Percentiles rank a stretch among this genome's conserved stretches.
Conservation (phyloP, 2,888 invertebrate species). For the Bugula neritina region DNA sequence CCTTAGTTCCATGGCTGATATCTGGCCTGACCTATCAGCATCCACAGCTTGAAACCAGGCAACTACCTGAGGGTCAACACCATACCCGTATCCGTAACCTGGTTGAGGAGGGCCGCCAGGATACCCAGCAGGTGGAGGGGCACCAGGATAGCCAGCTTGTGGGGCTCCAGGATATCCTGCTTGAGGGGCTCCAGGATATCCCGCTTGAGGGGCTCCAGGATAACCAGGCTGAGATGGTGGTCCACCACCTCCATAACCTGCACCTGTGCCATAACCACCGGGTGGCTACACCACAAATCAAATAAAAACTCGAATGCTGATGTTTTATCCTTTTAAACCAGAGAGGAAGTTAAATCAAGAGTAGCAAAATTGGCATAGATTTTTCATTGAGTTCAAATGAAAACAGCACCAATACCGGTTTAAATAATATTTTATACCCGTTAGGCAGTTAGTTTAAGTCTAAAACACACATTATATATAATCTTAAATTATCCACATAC, state of each 20-base stretch:
- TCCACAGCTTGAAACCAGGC: slow-evolving; percentile 82
- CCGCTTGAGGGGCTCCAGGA: slow-evolving; percentile 28
- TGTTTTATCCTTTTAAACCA: no score
- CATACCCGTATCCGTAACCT: slow-evolving; percentile 34
- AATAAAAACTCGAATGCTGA: no score
- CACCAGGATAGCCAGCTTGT: slow-evolving; percentile 29
- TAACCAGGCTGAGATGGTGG: slow-evolving; percentile 28
- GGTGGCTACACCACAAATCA: no score
- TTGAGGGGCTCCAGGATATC: slow-evolving; percentile 31
- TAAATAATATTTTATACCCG: no score
- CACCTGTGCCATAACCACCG: slow-evolving; percentile 14
- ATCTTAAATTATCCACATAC: no score
- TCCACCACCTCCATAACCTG: no score
- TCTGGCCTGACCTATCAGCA: slow-evolving; percentile 74
- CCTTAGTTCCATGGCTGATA: slow-evolving; percentile 70
- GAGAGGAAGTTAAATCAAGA: no score
- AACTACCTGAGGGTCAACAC: slow-evolving; percentile 67
- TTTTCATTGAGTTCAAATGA: no score
- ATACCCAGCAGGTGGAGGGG: slow-evolving; percentile 4
- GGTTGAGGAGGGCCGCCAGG: slow-evolving; percentile 29
- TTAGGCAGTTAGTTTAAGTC: no score
- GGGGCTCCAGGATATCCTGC: slow-evolving; percentile 26
- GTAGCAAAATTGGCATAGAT: no score
- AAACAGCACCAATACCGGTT: no score
- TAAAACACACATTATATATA: no score